Base-by-base conservation (phyloP, 2,888 invertebrate species). In the Synanthedon myopaeformis region DNA sequence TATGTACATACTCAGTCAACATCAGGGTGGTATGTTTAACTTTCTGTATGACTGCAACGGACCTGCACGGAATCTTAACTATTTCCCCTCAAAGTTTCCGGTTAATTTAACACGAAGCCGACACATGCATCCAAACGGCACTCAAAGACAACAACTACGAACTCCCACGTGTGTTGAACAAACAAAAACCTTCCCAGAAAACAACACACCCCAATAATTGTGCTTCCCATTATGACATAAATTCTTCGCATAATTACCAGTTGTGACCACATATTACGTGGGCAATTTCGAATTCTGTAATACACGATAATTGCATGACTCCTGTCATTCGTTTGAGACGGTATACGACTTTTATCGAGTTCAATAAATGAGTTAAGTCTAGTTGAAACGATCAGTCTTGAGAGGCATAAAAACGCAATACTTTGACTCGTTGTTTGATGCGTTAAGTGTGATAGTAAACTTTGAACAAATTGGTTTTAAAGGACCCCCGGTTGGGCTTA, bases 31-130 rank as follows among this genome's bases (percentile, higher is more conserved):
- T 67, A 65, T 68, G 70, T 71, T 73, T 72, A 71, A 71, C 67
- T 72, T 71, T 72, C 70, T 71, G 70, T 70, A 67, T 69, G 66
- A 72, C 72, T 76, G 70, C 74, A 67, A 62, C 69, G 66, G 63
- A 79, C 79, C 76, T 76, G 79, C 74, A 71, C 68, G 71, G 79
- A 80, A 83, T 84, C 74, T 80, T 75, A 82, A 85, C 78, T 75
- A 77, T 79, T 76, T 78, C 79, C 82, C 76, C 76, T 73, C 41
- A 68, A 67, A 74, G 76, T 82, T 86, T 83, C 82, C 83, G 82
- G 82, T 82, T 83, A 83, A 84, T 84, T 84, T 84, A 84, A 84
- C 79, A 61, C 74, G 72, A 68, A 74, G 74, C 76, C 79, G 75
- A 72, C 76, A 78, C 76, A 80, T 83, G 82, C 78, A 75, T 74